Percentiles rank a stretch among this genome's conserved stretches.
These are phyloP conservation scores for Coptodon rendalli DNA, from an alignment of 2,113 vertebrate species.

Conservation along the genomic window DNA sequence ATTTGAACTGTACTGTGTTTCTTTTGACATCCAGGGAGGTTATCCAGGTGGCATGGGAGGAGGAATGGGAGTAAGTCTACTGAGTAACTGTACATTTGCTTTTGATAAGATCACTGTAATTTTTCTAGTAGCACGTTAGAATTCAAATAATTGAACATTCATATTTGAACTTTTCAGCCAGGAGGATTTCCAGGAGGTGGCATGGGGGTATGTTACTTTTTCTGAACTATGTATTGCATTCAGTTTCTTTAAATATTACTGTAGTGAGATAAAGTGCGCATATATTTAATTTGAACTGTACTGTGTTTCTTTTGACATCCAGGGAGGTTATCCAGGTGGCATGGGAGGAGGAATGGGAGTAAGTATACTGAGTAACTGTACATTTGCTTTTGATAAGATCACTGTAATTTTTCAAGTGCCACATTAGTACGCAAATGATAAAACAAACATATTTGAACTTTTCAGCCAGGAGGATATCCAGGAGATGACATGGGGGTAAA, in stretches of 20 bases:
- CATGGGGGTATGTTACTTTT: conserved; percentile 12
- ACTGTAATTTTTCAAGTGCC: not conserved
- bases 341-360: conserved; percentile 29
- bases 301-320: not conserved
- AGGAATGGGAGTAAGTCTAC: conserved; percentile 9
- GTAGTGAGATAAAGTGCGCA: not conserved
- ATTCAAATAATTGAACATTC: fast-evolving
- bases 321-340: not conserved
- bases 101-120: not conserved
- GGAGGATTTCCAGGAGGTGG: conserved; percentile 36
- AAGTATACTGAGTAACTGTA: not conserved
- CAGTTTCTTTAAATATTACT: not conserved
- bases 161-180: not conserved
- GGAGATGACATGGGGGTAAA: conserved; percentile 31
- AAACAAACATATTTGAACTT: not conserved
- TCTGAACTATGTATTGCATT: fast-evolving
- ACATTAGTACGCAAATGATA: not conserved
- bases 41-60: conserved; percentile 4
- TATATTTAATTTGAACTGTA: not conserved
- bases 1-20: fast-evolving
- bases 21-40: not conserved
- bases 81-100: fast-evolving
- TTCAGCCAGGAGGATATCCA: conserved; percentile 45
- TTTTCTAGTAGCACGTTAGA: fast-evolving
- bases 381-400: fast-evolving